Evolutionary conservation across 2,113 vertebrate genomes (phyloP).

Genomic region (Engystomops pustulosus): DNA sequence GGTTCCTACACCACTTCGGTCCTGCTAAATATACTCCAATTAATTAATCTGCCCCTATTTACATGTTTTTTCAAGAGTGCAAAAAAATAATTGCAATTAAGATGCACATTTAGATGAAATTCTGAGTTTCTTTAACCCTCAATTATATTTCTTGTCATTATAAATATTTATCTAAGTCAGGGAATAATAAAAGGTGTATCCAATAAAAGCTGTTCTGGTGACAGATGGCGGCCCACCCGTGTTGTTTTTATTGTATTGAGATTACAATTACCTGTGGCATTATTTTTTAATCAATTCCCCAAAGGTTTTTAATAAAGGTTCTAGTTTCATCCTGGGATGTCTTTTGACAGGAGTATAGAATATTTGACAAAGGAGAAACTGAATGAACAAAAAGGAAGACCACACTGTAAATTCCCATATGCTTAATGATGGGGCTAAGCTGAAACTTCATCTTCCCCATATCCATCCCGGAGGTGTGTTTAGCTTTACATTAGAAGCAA

Average conservation of each 20-base stretch:
- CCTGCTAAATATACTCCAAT: too few relatives aligned
- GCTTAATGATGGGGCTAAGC: not conserved
- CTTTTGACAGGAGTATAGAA: not conserved
- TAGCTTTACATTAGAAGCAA: not conserved
- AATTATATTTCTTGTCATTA: not conserved
- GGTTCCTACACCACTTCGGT: too few relatives aligned
- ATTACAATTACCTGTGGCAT: not conserved
- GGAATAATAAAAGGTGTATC: not conserved
- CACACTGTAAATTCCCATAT: not conserved
- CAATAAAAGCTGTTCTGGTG: not conserved
- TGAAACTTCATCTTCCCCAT: not conserved
- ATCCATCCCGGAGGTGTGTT: not conserved
- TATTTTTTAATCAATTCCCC: not conserved
- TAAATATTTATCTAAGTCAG: not conserved
- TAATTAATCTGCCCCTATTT: too few relatives aligned
- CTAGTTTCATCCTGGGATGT: not conserved
- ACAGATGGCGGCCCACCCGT: not conserved
- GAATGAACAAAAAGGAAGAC: not conserved
- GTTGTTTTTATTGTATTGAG: not conserved
- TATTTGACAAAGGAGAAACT: not conserved
- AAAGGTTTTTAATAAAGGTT: not conserved
- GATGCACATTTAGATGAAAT: not conserved
- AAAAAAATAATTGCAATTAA: not conserved
- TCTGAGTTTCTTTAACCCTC: not conserved
- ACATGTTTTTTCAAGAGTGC: too few relatives aligned